A percentile compares a stretch with the other conserved stretches of the same genome.
Conservation (phyloP, 1,140 invertebrate species). For the Papilio machaon region DNA sequence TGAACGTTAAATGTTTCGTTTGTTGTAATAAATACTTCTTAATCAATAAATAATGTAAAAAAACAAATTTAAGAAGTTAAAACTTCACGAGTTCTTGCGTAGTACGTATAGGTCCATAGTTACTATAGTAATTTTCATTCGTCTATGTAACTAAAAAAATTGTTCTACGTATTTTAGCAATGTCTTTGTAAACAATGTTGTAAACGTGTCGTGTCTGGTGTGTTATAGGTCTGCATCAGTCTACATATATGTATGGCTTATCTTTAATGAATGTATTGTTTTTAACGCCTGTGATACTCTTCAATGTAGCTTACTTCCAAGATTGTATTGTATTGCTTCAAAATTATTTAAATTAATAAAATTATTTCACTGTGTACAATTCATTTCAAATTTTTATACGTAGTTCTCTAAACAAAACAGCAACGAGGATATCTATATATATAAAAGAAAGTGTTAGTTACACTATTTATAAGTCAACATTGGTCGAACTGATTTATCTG, state of each 20-base stretch:
- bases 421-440: neutral
- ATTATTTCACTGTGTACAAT: neutral
- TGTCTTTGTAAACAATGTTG: constrained; percentile 10
- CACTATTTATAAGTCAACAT: too few relatives aligned
- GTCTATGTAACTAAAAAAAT: neutral
- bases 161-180: constrained; percentile 22
- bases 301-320: neutral
- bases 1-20: too few relatives aligned
- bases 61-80: neutral
- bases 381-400: neutral
- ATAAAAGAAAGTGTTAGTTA: too few relatives aligned
- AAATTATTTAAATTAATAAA: constrained; percentile 9
- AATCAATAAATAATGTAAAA: too few relatives aligned
- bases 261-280: constrained; percentile 1
- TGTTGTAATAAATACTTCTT: too few relatives aligned
- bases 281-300: constrained; percentile 1
- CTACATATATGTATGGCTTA: neutral
- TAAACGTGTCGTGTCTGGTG: neutral
- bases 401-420: neutral
- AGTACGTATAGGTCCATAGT: neutral
- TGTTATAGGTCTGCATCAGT: too few relatives aligned
- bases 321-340: neutral
- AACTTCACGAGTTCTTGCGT: neutral
- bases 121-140: neutral
- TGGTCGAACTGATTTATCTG: too few relatives aligned